These are phyloP conservation scores for Leptestheria dahalacensis DNA, from an alignment of 1,140 invertebrate species.

Conservation along the genomic window DNA sequence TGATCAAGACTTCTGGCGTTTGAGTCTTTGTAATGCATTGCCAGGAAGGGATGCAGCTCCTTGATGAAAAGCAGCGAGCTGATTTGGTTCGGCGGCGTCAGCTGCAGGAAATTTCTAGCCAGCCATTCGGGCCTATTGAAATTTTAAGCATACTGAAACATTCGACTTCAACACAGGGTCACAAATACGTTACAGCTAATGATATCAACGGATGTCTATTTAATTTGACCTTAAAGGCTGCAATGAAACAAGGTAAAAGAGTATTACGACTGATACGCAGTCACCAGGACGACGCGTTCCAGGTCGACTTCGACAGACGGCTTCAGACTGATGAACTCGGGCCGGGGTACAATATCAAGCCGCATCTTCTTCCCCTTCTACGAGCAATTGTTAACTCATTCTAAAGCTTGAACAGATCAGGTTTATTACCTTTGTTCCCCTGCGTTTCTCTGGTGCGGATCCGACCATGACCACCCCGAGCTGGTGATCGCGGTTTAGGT, in stretches of 20 bases:
- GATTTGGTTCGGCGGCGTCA: neutral
- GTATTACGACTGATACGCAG: neutral
- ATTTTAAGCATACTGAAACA: neutral
- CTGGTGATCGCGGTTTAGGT: neutral
- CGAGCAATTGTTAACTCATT: no score
- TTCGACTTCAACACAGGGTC: neutral
- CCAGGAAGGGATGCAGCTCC: neutral
- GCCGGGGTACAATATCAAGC: neutral
- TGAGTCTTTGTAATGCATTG: neutral
- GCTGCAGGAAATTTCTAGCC: neutral
- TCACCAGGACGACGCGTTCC: neutral
- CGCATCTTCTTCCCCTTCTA: neutral
- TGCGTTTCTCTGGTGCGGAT: neutral
- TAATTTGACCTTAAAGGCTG: no score
- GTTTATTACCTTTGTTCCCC: neutral
- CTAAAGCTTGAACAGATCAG: no score
- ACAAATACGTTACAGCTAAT: no score
- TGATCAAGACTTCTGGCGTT: neutral
- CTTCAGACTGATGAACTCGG: neutral
- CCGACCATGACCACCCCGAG: neutral
- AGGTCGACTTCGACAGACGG: neutral
- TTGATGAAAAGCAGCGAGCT: neutral
- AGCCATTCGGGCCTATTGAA: neutral
- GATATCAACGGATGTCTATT: no score
- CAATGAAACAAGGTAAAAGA: no score